A percentile compares a stretch with the other conserved stretches of the same genome.
Evolutionary conservation across 2,888 invertebrate genomes (phyloP).

Genomic region (Torymus tubicola): DNA sequence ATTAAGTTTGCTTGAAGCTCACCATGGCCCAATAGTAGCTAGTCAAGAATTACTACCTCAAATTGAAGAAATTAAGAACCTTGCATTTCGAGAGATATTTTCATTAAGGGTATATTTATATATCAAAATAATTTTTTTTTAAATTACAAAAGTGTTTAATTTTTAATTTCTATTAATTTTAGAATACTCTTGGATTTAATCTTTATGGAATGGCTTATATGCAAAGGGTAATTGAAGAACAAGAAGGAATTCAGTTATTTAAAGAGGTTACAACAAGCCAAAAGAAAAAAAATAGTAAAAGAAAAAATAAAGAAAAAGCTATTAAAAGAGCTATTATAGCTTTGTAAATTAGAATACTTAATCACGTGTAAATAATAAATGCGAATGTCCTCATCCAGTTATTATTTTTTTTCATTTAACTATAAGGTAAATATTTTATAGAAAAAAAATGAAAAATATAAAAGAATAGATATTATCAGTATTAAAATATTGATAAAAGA

Average conservation of each 20-base stretch:
- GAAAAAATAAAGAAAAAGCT: slow-evolving; percentile 80
- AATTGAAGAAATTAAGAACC: slow-evolving; percentile 81
- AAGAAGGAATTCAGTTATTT: slow-evolving; percentile 87
- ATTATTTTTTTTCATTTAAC: too few relatives aligned
- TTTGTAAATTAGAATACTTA: slow-evolving; percentile 65
- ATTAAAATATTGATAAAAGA: too few relatives aligned
- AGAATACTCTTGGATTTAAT: slow-evolving; percentile 92
- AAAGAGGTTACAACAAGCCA: slow-evolving; percentile 83
- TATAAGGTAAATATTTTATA: too few relatives aligned
- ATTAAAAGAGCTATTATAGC: slow-evolving; percentile 80
- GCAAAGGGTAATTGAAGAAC: slow-evolving; percentile 86
- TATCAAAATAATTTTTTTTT: slow-evolving; percentile 22
- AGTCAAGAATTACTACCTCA: slow-evolving; percentile 83
- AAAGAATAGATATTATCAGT: too few relatives aligned
- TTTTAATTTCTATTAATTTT: slow-evolving; percentile 50
- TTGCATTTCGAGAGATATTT: slow-evolving; percentile 79
- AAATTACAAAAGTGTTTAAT: slow-evolving; percentile 15
- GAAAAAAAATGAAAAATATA: too few relatives aligned
- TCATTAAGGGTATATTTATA: slow-evolving; percentile 80
- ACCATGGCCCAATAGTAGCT: slow-evolving; percentile 87
- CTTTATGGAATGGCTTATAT: slow-evolving; percentile 87
- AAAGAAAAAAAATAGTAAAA: slow-evolving; percentile 81
- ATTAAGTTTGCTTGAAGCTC: slow-evolving; percentile 86
- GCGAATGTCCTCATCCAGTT: too few relatives aligned
- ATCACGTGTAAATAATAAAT: slow-evolving; percentile 31